Percentiles rank a stretch among this genome's conserved stretches.
These are phyloP conservation scores for Tragelaphus scriptus DNA, from an alignment of 2,113 vertebrate species.

Conservation along the genomic window DNA sequence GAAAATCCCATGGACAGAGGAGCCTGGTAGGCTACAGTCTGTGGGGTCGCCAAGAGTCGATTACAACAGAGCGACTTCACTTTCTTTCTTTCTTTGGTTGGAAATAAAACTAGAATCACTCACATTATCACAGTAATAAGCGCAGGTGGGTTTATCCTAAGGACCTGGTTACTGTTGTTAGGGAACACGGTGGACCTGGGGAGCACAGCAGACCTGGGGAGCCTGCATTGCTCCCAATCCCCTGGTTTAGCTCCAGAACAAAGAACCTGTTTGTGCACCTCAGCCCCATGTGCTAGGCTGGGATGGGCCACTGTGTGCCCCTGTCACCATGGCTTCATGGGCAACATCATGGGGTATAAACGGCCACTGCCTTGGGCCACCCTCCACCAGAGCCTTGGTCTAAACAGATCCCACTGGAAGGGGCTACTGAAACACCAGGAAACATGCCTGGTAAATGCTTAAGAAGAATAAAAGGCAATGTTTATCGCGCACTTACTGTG, in stretches of 20 bases:
- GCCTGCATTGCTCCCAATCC: not conserved
- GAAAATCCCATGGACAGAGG: not conserved
- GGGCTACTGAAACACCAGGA: not conserved
- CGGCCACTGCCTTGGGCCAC: not conserved
- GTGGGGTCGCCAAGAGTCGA: not conserved
- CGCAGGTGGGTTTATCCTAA: not conserved
- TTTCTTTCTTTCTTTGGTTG: not conserved
- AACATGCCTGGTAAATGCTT: not conserved
- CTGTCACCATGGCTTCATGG: not conserved
- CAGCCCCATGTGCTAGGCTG: not conserved
- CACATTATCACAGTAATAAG: not conserved
- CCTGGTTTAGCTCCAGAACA: not conserved
- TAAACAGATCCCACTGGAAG: not conserved
- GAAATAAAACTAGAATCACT: not conserved
- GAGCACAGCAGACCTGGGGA: not conserved
- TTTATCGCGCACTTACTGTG: not conserved
- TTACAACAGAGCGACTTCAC: not conserved
- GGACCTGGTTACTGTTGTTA: not conserved
- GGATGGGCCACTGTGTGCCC: not conserved
- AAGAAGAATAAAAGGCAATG: not conserved
- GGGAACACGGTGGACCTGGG: not conserved
- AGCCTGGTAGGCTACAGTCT: not conserved
- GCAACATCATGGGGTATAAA: not conserved
- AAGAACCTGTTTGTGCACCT: not conserved
- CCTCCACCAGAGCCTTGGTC: not conserved